Evolutionary conservation across 1,140 invertebrate species (phyloP).

Genomic region (Thaumatotibia leucotreta): DNA sequence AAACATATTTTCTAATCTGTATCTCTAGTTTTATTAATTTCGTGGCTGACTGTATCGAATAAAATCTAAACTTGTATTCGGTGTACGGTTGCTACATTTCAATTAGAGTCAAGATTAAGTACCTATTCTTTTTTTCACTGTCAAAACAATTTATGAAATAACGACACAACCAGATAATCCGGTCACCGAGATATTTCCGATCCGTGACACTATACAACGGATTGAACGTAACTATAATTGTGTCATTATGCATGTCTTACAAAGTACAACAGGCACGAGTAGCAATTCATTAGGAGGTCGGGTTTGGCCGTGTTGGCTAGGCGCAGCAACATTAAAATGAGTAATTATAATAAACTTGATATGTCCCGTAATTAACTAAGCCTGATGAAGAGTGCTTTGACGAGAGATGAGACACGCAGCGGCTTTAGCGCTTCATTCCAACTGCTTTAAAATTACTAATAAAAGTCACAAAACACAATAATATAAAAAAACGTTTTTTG

Average conservation of each 20-base stretch:
- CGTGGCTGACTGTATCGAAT: too few species aligned
- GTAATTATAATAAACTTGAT: conserved; percentile 76
- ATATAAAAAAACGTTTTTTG: too few species aligned
- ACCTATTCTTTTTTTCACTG: too few species aligned
- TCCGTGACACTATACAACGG: background rate
- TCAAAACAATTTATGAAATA: too few species aligned
- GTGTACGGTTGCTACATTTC: too few species aligned
- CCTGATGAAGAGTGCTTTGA: conserved; percentile 72
- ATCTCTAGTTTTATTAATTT: too few species aligned
- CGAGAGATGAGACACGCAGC: conserved; percentile 38
- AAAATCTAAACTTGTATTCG: too few species aligned
- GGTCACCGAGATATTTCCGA: background rate
- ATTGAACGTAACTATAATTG: background rate
- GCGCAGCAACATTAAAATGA: conserved; percentile 75
- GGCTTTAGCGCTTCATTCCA: conserved; percentile 44
- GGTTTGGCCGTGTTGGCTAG: conserved; percentile 41
- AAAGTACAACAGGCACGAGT: background rate
- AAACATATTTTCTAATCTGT: too few species aligned
- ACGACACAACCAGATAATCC: background rate
- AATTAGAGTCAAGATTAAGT: too few species aligned
- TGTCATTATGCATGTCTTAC: background rate
- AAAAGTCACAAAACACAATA: too few species aligned
- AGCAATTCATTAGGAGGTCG: conserved; percentile 27
- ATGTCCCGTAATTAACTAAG: conserved; percentile 75
- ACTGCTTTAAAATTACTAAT: too few species aligned